phyloP scores from a whole-genome alignment of 2,113 vertebrate species.

The Ciconia stormi region DNA sequence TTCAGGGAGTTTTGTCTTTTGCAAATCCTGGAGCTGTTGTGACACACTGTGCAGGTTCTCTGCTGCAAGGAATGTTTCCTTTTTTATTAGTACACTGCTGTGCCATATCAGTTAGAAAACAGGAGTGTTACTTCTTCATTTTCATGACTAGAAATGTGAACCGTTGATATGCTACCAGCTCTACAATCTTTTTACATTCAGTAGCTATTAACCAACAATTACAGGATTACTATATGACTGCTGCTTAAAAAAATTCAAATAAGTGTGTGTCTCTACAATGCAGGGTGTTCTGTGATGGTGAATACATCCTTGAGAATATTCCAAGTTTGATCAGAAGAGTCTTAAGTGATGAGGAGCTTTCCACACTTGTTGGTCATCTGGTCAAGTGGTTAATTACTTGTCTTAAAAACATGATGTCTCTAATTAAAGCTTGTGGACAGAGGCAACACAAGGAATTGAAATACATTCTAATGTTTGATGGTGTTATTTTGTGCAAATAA shows the following conservation, averaged over 20 bases:
- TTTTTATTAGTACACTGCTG: neutral
- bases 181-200: neutral
- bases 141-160: neutral
- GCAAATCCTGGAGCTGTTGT: neutral
- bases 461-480: neutral
- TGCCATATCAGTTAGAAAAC: neutral
- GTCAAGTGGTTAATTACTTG: neutral
- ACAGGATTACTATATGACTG: neutral
- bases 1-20: neutral
- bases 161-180: neutral
- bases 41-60: neutral
- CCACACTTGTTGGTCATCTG: neutral
- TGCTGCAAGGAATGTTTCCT: neutral
- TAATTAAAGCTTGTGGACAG: neutral
- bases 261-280: rapidly evolving
- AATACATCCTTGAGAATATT: neutral
- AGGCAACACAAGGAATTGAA: neutral
- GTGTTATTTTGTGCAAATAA: neutral
- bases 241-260: neutral
- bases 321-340: neutral
- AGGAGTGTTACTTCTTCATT: neutral
- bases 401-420: neutral
- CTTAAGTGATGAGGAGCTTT: neutral
- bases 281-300: neutral
- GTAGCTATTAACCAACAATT: neutral